These are phyloP conservation scores for Propithecus perrieri DNA, from an alignment of 2,797 vertebrate species.

Conservation along the genomic window DNA sequence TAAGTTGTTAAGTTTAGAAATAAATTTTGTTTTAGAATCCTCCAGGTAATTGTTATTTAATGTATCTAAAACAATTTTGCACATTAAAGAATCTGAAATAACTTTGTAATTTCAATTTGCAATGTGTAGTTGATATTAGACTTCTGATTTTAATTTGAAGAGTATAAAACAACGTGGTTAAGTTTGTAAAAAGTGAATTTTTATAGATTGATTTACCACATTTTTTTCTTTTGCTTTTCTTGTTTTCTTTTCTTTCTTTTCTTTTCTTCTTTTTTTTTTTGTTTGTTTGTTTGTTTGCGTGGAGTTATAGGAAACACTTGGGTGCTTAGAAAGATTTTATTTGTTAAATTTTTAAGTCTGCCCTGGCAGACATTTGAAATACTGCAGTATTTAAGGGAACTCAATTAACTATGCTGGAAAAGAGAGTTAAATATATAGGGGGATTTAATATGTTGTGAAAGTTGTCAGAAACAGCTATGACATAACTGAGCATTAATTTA, in stretches of 20 bases:
- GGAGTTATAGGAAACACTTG: not conserved
- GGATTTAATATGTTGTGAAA: not conserved
- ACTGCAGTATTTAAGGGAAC: not conserved
- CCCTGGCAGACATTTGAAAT: not conserved
- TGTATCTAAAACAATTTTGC: not conserved
- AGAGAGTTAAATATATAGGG: constrained; percentile 17
- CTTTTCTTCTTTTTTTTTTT: too few species aligned
- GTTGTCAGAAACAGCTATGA: not conserved
- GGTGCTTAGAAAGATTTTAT: not conserved
- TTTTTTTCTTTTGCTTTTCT: too few species aligned
- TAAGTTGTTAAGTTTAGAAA: not conserved
- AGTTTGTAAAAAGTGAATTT: constrained; percentile 12
- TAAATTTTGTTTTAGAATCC: not conserved
- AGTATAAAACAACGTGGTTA: not conserved
- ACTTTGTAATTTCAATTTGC: not conserved
- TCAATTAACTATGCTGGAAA: not conserved
- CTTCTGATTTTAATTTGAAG: not conserved
- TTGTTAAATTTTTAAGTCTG: constrained; percentile 13
- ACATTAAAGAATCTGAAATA: constrained; percentile 1
- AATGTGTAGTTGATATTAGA: not conserved
- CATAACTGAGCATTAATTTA: not conserved
- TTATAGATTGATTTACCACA: not conserved
- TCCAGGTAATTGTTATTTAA: not conserved
- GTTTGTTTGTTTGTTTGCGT: not conserved
- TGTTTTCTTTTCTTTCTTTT: not conserved